These are phyloP conservation scores for Malurus splendens DNA, from an alignment of 2,797 vertebrate genomes.

Conservation along the genomic window DNA sequence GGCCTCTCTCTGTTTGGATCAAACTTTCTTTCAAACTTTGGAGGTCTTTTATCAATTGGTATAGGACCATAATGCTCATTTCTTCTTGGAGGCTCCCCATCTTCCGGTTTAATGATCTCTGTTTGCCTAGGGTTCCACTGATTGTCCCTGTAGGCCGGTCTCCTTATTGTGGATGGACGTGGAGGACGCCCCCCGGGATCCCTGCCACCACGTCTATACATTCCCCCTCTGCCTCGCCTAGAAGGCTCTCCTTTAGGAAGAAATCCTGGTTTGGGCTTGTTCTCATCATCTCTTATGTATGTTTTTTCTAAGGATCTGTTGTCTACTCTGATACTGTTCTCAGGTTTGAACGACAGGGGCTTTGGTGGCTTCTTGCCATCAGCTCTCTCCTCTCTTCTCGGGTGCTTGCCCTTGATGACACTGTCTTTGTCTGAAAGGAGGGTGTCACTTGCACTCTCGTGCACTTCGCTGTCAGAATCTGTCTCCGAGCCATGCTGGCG, in stretches of 20 bases:
- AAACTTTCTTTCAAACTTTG: slow-evolving; percentile 87
- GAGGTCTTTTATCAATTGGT: slow-evolving; percentile 72
- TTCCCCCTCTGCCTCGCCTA: slow-evolving; percentile 87
- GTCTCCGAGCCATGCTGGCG: slow-evolving; percentile 92
- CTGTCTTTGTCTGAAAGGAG: slow-evolving; percentile 92
- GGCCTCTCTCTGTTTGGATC: slow-evolving; percentile 87
- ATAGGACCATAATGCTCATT: slow-evolving; percentile 73
- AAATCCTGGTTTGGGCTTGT: slow-evolving; percentile 89
- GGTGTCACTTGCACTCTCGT: slow-evolving; percentile 92
- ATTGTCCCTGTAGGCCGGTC: slow-evolving; percentile 79
- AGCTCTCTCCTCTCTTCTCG: slow-evolving; percentile 71
- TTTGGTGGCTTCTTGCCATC: slow-evolving; percentile 71
- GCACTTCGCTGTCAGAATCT: slow-evolving; percentile 93
- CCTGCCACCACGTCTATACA: slow-evolving; percentile 85
- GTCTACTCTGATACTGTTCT: slow-evolving; percentile 68
- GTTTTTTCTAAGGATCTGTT: slow-evolving; percentile 68
- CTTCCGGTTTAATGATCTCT: slow-evolving; percentile 82
- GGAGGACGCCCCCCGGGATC: slow-evolving; percentile 82
- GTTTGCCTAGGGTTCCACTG: slow-evolving; percentile 76
- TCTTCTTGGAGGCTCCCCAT: slow-evolving; percentile 78
- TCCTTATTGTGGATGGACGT: slow-evolving; percentile 82
- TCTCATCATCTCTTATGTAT: slow-evolving; percentile 81
- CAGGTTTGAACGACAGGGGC: slow-evolving; percentile 67
- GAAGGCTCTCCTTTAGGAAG: slow-evolving; percentile 96
- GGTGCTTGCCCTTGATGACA: slow-evolving; percentile 69